phyloP scores from a whole-genome alignment of 2,888 invertebrate genomes.

The Ashinkailepas kermadecensis region DNA sequence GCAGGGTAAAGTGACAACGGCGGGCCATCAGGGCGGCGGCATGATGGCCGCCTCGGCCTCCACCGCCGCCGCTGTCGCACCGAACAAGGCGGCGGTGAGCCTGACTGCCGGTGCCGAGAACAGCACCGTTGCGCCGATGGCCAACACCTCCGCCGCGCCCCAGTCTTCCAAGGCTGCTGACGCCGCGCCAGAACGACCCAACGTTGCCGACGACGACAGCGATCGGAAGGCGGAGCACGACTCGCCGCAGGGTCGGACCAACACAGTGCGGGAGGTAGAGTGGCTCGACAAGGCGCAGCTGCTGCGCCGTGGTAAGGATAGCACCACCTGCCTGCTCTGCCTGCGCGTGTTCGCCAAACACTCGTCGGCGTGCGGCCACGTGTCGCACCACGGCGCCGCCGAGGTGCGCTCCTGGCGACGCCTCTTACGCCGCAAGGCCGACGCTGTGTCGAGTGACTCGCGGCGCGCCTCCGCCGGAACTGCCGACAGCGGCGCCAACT shows the following conservation, averaged over 20 bases:
- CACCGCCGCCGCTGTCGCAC: neutral
- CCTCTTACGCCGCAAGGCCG: neutral
- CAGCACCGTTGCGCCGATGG: neutral
- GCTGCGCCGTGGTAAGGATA: neutral
- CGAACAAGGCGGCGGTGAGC: neutral
- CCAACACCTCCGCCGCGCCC: neutral
- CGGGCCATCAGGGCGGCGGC: neutral
- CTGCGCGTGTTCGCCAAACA: neutral
- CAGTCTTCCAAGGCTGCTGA: neutral
- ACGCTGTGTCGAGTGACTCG: neutral
- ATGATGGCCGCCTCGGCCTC: neutral
- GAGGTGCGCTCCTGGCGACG: neutral
- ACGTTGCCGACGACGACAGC: no score
- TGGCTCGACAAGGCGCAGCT: slow-evolving; percentile 2
- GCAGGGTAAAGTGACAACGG: no score
- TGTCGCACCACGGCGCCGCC: neutral
- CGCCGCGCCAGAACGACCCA: no score
- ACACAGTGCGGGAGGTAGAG: neutral
- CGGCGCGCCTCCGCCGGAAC: neutral
- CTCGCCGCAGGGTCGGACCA: neutral
- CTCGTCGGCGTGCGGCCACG: slow-evolving; percentile 14
- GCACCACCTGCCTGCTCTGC: slow-evolving; percentile 9
- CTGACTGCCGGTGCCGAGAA: neutral
- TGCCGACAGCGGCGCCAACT: neutral
- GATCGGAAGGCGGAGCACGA: no score